Percentiles rank a stretch among this genome's conserved stretches.
phyloP scores from a whole-genome alignment of 2,888 invertebrate genomes.

The Euphydryas editha region DNA sequence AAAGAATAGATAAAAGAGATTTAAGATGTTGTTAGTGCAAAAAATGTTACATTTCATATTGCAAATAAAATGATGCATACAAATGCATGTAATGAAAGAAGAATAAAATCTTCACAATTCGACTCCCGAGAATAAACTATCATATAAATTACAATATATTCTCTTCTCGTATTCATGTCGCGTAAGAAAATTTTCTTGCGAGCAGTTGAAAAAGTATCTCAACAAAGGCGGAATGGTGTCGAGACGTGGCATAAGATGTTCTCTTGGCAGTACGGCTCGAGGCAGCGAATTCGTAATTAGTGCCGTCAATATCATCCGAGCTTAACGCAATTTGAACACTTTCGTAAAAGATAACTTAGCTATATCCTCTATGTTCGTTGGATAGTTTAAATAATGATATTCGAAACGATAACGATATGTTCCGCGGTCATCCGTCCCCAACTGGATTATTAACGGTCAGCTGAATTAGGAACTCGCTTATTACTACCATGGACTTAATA shows the following conservation, averaged over 20 bases:
- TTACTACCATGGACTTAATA: conserved; percentile 57
- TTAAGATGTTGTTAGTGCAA: no score
- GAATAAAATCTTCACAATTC: not conserved
- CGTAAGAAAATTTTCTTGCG: conserved; percentile 31
- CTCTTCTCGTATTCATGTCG: conserved; percentile 28
- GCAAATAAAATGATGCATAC: not conserved
- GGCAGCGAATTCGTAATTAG: conserved; percentile 52
- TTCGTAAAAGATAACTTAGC: conserved; percentile 60
- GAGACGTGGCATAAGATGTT: conserved; percentile 37
- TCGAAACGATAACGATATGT: conserved; percentile 74
- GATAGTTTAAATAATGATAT: conserved; percentile 68
- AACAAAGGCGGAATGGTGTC: conserved; percentile 40
- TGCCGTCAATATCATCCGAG: conserved; percentile 55
- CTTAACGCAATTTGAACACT: conserved; percentile 59
- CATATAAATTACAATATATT: conserved; percentile 31
- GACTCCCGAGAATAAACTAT: conserved; percentile 17
- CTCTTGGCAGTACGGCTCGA: conserved; percentile 27
- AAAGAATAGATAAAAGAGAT: no score
- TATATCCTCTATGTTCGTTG: conserved; percentile 59
- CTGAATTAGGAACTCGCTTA: conserved; percentile 68
- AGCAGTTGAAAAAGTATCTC: conserved; percentile 32
- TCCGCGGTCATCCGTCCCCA: conserved; percentile 53
- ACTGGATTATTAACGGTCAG: conserved; percentile 64
- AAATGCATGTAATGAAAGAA: not conserved
- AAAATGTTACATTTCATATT: no score